These are phyloP conservation scores for Pituophis catenifer DNA, from an alignment of 2,113 vertebrate genomes.

Conservation along the genomic window DNA sequence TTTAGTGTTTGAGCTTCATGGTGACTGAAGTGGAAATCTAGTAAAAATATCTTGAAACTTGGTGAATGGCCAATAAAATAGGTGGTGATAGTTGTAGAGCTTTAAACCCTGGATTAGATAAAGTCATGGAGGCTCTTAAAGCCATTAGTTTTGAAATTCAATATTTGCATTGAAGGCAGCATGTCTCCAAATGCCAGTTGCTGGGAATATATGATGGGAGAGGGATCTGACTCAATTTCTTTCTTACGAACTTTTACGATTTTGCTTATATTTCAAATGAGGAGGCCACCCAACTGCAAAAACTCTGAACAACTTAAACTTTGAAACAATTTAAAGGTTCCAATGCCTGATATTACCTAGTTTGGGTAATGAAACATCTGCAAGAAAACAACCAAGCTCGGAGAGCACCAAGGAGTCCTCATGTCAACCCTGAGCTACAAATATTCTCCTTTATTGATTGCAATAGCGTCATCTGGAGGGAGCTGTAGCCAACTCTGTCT, in stretches of 20 bases:
- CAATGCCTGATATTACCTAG: not conserved
- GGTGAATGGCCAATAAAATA: not conserved
- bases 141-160: not conserved
- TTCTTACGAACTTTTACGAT: not conserved
- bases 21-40: not conserved
- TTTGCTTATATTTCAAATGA: not conserved
- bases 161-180: not conserved
- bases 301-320: not conserved
- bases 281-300: not conserved
- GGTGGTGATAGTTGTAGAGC: not conserved
- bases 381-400: not conserved
- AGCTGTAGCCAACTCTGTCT: not conserved
- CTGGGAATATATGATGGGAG: not conserved
- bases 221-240: not conserved
- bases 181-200: not conserved
- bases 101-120: not conserved
- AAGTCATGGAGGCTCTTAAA: not conserved
- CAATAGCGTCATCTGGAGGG: not conserved
- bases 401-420: not conserved
- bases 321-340: not conserved
- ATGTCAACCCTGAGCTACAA: not conserved
- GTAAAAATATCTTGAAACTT: not conserved
- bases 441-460: not conserved
- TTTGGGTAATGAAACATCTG: not conserved
- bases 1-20: not conserved